Base-by-base conservation (phyloP, 2,113 vertebrate species). In the Notarius quadriscutis region DNA sequence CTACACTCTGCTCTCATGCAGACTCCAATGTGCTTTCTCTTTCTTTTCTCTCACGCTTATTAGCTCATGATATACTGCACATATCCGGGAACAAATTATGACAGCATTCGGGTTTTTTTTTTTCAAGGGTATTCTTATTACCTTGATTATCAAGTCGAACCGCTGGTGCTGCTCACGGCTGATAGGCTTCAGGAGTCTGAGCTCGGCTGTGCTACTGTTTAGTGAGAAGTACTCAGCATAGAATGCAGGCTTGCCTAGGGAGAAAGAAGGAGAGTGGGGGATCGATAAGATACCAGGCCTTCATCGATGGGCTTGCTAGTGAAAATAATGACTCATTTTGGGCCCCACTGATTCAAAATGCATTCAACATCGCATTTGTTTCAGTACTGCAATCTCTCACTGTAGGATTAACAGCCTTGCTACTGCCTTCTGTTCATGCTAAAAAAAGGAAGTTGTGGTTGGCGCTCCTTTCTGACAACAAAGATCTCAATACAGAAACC, bases 101-200 rank as follows among this genome's bases (percentile, higher is more conserved):
- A 55, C 41, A 86, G 48, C 62, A 69, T 22, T 62, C 7, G 53
- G 18, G 1, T 74, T 58, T 30, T 57, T 27, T 27, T 79, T 60
- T 81, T 22, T 22, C 17, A 62, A 81, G 20, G 79, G 75, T 11
- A 71, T 27, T 60, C 8, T 75, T 57, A 55, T 97, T 97, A 99
- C 98, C 98, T 99, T 99, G 93, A 99, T 97, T 89, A 99, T 97
- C 94, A 99, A 96, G 96, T 99, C 97, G 94, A 99, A 99, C 93
- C 96, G 96, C 92, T 95, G 97, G 92, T 96, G 93, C 80, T 97
- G 95, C 86, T 98, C 97, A 90, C 98, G 97, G 71, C 97, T 97
- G 89, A 99, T 92, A 79, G 97, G 96, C 87, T 97, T 96, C 9
- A 99, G 94, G 17, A 99, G 96, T 0, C 92, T 94, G 10, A 99